A percentile compares a stretch with the other conserved stretches of the same genome.
phyloP scores from a whole-genome alignment of 2,113 vertebrate genomes.

The Ahaetulla prasina region DNA sequence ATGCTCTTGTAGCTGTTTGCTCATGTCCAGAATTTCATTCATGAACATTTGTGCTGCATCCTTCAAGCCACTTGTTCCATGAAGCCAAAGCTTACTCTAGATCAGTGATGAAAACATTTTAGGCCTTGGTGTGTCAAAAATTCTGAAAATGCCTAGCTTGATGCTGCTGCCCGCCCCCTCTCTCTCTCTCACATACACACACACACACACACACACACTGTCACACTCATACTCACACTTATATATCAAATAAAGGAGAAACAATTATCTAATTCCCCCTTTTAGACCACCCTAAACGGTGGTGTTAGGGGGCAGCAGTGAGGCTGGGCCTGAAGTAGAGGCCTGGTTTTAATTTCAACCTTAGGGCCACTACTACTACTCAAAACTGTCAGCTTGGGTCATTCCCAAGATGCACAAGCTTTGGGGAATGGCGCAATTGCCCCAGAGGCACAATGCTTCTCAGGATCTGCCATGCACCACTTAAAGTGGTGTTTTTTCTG shows the following conservation, averaged over 20 bases:
- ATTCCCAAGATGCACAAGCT: background rate
- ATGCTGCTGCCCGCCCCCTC: background rate
- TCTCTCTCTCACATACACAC: too few species aligned
- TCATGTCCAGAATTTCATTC: background rate
- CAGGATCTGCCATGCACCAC: background rate
- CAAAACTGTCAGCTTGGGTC: background rate
- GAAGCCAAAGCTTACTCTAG: background rate
- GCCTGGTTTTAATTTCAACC: background rate
- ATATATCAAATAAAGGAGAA: background rate
- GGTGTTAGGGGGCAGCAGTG: background rate
- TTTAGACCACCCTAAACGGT: background rate
- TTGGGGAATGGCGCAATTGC: background rate
- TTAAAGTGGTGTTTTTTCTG: background rate
- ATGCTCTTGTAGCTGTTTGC: background rate
- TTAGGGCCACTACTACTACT: background rate
- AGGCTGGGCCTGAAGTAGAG: background rate
- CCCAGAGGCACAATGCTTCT: background rate
- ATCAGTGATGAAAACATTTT: background rate
- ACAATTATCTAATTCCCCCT: background rate
- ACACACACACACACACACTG: too few species aligned
- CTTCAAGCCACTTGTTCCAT: background rate
- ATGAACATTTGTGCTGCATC: too few species aligned
- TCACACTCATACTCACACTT: too few species aligned
- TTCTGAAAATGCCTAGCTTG: background rate
- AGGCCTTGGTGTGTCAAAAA: background rate